A percentile compares a stretch with the other conserved stretches of the same genome.
Evolutionary conservation across 30 jellyfish, hydroid and myxozoan genomes (phyloP).

Genomic region (Calvadosia cruxmelitensis): DNA sequence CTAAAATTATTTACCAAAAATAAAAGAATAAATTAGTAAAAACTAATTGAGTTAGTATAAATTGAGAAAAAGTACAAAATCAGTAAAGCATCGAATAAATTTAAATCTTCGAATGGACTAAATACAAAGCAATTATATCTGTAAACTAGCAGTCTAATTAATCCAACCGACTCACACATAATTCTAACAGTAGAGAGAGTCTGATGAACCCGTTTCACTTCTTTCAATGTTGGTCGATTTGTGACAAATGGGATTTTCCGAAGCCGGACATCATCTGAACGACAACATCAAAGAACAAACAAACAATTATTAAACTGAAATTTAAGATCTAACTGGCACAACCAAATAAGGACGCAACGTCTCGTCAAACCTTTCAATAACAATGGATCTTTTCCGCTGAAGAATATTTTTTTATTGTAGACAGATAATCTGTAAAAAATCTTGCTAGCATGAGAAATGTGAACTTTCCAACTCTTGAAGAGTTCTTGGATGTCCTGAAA

Average conservation of each 20-base stretch:
- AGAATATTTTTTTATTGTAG: slow-evolving; percentile 19
- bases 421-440: slow-evolving; percentile 67
- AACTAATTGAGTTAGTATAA: too few species aligned
- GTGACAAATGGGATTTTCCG: slow-evolving; percentile 68
- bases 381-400: slow-evolving; percentile 35
- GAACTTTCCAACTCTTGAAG: slow-evolving; percentile 39
- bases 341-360: not conserved
- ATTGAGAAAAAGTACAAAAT: too few species aligned
- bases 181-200: slow-evolving; percentile 30
- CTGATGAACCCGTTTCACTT: slow-evolving; percentile 40
- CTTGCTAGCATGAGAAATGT: slow-evolving; percentile 37
- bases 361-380: slow-evolving; percentile 12
- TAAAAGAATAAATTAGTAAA: too few species aligned
- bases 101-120: too few species aligned
- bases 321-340: not conserved
- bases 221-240: slow-evolving; percentile 76
- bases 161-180: too few species aligned
- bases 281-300: not conserved
- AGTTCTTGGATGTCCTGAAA: slow-evolving; percentile 34
- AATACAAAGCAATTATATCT: too few species aligned
- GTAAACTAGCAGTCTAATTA: too few species aligned
- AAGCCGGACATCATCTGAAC: slow-evolving; percentile 58
- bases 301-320: not conserved
- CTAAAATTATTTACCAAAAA: too few species aligned
- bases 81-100: too few species aligned